Evolutionary conservation across 2,888 invertebrate species (phyloP).

Genomic region (Malacosoma neustria): DNA sequence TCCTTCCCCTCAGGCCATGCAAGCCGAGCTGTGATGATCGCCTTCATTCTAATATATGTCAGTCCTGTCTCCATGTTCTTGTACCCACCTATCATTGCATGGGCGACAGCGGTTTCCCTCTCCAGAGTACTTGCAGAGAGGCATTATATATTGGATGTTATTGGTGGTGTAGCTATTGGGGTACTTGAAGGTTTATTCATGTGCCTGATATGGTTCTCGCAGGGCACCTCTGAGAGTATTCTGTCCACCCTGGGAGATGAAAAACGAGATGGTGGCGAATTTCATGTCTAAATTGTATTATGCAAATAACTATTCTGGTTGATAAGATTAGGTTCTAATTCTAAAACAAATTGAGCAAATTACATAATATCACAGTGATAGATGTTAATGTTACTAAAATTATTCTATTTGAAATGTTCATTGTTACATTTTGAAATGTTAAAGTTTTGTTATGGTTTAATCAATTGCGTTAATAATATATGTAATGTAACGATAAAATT

Average conservation of each 20-base stretch:
- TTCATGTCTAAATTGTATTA: slow-evolving; percentile 67
- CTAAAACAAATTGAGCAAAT: no score
- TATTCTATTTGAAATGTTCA: no score
- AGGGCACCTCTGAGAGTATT: slow-evolving; percentile 74
- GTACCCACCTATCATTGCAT: slow-evolving; percentile 79
- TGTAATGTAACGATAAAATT: no score
- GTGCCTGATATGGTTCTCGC: slow-evolving; percentile 80
- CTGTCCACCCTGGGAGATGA: slow-evolving; percentile 79
- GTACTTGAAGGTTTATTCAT: slow-evolving; percentile 79
- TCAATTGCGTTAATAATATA: no score
- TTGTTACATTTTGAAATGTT: no score
- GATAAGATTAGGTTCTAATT: no score
- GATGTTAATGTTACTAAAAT: no score
- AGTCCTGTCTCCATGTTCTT: slow-evolving; percentile 77
- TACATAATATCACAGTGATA: no score
- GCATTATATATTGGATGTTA: slow-evolving; percentile 91
- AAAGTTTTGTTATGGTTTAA: no score
- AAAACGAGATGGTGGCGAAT: slow-evolving; percentile 80
- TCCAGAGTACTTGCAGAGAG: slow-evolving; percentile 89
- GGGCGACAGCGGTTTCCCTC: slow-evolving; percentile 83
- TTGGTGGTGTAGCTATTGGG: slow-evolving; percentile 84
- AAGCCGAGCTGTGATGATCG: slow-evolving; percentile 85
- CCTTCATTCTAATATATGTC: slow-evolving; percentile 80
- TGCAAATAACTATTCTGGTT: no score
- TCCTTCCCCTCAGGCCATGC: slow-evolving; percentile 97